A percentile compares a stretch with the other conserved stretches of the same genome.
Evolutionary conservation across 2,888 invertebrate species (phyloP).

Genomic region (Taenaris catops): DNA sequence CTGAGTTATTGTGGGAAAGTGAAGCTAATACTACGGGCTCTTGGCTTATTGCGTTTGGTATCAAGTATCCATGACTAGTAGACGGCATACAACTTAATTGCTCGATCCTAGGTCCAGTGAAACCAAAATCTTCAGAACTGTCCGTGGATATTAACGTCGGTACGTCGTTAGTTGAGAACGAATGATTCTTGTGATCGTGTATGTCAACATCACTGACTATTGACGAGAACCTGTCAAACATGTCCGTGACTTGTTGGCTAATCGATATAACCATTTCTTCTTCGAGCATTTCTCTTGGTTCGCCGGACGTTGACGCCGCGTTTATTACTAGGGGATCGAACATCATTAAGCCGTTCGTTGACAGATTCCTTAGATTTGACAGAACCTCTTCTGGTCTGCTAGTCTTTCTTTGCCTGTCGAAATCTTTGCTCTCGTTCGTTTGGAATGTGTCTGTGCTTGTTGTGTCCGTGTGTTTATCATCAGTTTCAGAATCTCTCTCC

Average conservation of each 20-base stretch:
- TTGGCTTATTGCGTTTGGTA: slow-evolving; percentile 81
- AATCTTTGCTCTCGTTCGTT: slow-evolving; percentile 39
- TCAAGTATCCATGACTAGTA: slow-evolving; percentile 81
- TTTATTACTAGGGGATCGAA: slow-evolving; percentile 71
- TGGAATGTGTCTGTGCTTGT: slow-evolving; percentile 56
- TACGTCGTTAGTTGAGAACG: slow-evolving; percentile 67
- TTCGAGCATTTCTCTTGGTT: slow-evolving; percentile 57
- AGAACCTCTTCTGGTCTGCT: slow-evolving; percentile 59
- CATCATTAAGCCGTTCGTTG: slow-evolving; percentile 70
- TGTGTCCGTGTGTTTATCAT: slow-evolving; percentile 36
- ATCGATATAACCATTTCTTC: slow-evolving; percentile 67
- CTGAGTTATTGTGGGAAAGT: slow-evolving; percentile 68
- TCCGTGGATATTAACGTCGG: slow-evolving; percentile 56
- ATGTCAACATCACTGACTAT: slow-evolving; percentile 60
- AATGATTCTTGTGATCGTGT: slow-evolving; percentile 57
- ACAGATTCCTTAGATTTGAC: slow-evolving; percentile 61
- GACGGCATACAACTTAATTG: slow-evolving; percentile 78
- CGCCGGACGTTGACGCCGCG: slow-evolving; percentile 51
- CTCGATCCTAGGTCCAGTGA: slow-evolving; percentile 53
- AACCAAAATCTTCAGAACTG: slow-evolving; percentile 41
- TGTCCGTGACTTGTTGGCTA: slow-evolving; percentile 73
- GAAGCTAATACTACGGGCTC: slow-evolving; percentile 77
- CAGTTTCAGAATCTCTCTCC: slow-evolving; percentile 33
- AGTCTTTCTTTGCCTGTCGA: slow-evolving; percentile 46
- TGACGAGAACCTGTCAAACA: slow-evolving; percentile 65